Evolutionary conservation across 2,113 vertebrate genomes (phyloP).

Genomic region (Regulus satrapa): DNA sequence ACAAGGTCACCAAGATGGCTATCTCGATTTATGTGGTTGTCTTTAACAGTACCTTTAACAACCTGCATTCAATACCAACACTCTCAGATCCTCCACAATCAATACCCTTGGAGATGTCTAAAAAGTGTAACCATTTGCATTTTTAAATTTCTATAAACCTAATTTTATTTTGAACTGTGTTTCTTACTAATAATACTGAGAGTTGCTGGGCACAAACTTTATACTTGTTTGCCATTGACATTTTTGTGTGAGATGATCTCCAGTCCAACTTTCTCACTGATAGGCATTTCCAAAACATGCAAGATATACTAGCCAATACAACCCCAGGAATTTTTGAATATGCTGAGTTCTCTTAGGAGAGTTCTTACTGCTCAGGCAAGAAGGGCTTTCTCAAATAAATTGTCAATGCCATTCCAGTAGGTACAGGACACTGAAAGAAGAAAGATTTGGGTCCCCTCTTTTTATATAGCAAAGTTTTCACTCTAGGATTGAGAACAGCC

Average conservation of each 20-base stretch:
- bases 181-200: neutral
- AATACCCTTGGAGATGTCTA: neutral
- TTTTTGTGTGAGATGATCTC: neutral
- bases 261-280: neutral
- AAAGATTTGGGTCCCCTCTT: neutral
- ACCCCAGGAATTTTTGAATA: rapidly evolving
- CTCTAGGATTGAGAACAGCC: neutral
- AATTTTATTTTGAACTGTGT: neutral
- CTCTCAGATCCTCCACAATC: neutral
- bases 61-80: neutral
- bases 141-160: neutral
- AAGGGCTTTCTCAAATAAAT: neutral
- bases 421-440: neutral
- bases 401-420: neutral
- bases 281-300: neutral
- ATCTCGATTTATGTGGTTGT: neutral
- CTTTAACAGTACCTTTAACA: neutral
- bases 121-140: neutral
- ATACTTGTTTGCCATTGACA: neutral
- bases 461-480: neutral
- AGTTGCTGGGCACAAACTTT: neutral
- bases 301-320: neutral
- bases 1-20: neutral
- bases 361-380: neutral
- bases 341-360: neutral